Percentiles rank a stretch among this genome's conserved stretches.
Conservation (phyloP, 1,140 invertebrate genomes). For the Zaprionus ornatus region DNA sequence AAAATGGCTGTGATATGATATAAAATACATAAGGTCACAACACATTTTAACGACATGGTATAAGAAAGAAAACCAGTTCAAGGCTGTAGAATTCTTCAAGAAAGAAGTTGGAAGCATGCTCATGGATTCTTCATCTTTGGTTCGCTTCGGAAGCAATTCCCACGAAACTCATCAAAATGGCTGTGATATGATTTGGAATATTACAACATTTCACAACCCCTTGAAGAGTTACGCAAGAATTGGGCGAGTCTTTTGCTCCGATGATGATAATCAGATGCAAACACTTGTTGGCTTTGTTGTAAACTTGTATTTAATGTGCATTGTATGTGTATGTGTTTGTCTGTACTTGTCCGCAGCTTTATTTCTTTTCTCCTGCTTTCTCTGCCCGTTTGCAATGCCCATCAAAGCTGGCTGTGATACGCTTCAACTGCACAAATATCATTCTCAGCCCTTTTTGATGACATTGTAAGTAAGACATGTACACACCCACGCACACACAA, state of each 20-base stretch:
- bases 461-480: conserved; percentile 81
- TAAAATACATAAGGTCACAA: conserved; percentile 75
- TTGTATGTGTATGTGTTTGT: not conserved
- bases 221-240: conserved; percentile 83
- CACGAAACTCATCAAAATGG: conserved; percentile 83
- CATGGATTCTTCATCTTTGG: not conserved
- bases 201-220: conserved; percentile 83
- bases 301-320: conserved; percentile 1
- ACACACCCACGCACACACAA: conserved; percentile 31
- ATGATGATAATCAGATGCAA: conserved; percentile 18
- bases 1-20: conserved; percentile 84
- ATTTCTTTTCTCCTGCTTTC: not conserved
- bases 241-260: not conserved
- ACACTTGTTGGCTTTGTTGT: conserved; percentile 67
- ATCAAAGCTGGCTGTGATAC: conserved; percentile 84
- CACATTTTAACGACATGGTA: conserved; percentile 83
- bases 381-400: conserved; percentile 79
- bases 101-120: no score
- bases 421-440: conserved; percentile 80
- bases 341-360: not conserved
- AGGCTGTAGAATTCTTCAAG: not conserved
- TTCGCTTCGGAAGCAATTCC: conserved; percentile 34
- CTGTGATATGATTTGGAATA: conserved; percentile 78
- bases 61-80: conserved; percentile 66
- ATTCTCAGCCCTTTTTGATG: conserved; percentile 83